These are phyloP conservation scores for Coelogynopora nodosa DNA, from an alignment of 2,888 invertebrate genomes.

Conservation along the genomic window DNA sequence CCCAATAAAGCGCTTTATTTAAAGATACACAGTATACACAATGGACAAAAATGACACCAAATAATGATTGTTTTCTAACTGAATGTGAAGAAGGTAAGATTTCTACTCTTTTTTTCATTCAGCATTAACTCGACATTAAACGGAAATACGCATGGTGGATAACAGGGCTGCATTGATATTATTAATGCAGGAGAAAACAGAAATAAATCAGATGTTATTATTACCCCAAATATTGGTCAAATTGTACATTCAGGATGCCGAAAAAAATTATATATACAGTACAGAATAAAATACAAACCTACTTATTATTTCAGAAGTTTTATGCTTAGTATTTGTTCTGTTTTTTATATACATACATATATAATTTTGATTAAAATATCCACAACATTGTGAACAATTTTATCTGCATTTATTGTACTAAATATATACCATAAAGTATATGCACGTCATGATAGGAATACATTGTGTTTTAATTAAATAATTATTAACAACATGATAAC, in stretches of 20 bases:
- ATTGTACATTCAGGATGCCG: not conserved
- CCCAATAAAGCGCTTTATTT: too few relatives aligned
- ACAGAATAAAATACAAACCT: too few relatives aligned
- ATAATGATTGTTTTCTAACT: too few relatives aligned
- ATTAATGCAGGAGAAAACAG: not conserved
- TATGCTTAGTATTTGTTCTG: not conserved
- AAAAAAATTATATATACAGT: not conserved
- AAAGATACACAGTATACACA: too few relatives aligned
- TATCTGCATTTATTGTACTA: constrained; percentile 4
- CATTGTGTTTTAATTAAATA: constrained; percentile 4
- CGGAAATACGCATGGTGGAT: too few relatives aligned
- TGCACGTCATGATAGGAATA: not conserved
- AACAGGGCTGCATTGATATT: not conserved
- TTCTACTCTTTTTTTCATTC: too few relatives aligned
- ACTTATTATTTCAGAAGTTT: not conserved
- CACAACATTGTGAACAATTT: not conserved
- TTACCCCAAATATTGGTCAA: not conserved
- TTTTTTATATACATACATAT: not conserved
- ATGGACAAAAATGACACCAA: too few relatives aligned
- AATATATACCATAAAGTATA: not conserved
- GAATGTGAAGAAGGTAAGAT: too few relatives aligned
- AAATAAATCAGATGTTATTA: not conserved
- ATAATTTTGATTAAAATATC: not conserved
- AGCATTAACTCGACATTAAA: too few relatives aligned
- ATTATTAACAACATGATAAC: not conserved